Evolutionary conservation across 2,888 invertebrate species (phyloP).

Genomic region (Limenitis camilla): DNA sequence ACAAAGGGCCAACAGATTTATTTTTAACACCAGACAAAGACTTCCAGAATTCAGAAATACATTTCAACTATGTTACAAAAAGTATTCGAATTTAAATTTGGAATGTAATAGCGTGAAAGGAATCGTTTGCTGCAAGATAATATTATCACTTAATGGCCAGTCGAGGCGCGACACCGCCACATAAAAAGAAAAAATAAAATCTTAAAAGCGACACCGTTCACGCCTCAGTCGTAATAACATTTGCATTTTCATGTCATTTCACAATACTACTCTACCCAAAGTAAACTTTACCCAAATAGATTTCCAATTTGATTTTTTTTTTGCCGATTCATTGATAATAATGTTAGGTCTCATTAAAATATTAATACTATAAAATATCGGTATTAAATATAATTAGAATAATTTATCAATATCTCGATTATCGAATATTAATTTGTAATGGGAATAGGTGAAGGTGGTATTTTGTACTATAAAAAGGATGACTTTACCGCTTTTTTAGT

Average conservation of each 20-base stretch:
- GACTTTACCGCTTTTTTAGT: too few species aligned
- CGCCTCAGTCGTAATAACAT: slow-evolving; percentile 47
- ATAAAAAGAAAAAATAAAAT: slow-evolving; percentile 42
- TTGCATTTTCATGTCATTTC: slow-evolving; percentile 42
- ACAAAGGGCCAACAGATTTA: neutral
- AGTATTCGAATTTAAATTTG: neutral
- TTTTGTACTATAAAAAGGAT: too few species aligned
- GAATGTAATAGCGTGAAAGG: slow-evolving; percentile 46
- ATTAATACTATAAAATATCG: too few species aligned
- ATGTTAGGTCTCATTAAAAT: too few species aligned
- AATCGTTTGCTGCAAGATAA: slow-evolving; percentile 50
- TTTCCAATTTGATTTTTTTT: neutral
- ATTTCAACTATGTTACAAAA: neutral
- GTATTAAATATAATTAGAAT: too few species aligned
- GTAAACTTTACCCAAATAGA: neutral
- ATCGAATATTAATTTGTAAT: too few species aligned
- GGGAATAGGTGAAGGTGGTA: too few species aligned
- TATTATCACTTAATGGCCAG: slow-evolving; percentile 61
- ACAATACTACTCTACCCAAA: slow-evolving; percentile 8
- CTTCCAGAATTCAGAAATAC: too few species aligned
- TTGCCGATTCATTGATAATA: too few species aligned
- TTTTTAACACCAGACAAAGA: neutral
- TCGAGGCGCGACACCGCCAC: slow-evolving; percentile 41
- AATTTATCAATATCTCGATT: too few species aligned
- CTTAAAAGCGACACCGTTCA: slow-evolving; percentile 48